Conservation (phyloP, 2,888 invertebrate species). For the Chymomyza fuscimana region DNA sequence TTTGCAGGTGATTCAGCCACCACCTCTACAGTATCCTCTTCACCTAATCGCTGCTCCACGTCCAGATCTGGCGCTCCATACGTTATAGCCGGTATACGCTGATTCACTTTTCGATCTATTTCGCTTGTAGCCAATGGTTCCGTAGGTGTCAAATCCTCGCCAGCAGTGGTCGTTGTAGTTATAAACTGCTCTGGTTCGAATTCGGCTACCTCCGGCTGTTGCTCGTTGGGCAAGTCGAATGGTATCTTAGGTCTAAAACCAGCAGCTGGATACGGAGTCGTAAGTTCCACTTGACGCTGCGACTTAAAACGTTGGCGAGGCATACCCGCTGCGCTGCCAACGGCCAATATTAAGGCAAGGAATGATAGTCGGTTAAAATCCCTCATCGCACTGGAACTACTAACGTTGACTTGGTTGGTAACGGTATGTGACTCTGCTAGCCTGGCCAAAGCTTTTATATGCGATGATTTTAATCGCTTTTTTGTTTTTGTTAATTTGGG, state of each 20-base stretch:
- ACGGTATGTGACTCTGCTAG: conserved; percentile 60
- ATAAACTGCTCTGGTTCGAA: conserved; percentile 15
- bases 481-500: neutral
- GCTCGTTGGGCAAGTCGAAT: conserved; percentile 68
- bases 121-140: conserved; percentile 28
- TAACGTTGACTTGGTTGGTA: conserved; percentile 34
- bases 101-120: conserved; percentile 27
- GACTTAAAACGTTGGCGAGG: conserved; percentile 52
- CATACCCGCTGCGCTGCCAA: conserved; percentile 40
- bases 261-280: conserved; percentile 76
- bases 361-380: conserved; percentile 41
- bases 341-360: conserved; percentile 29
- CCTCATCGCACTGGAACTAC: conserved; percentile 36
- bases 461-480: too few species aligned
- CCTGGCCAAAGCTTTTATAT: conserved; percentile 47
- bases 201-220: conserved; percentile 42
- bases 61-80: conserved; percentile 61
- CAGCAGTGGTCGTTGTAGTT: conserved; percentile 35
- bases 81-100: conserved; percentile 65
- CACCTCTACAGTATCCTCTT: conserved; percentile 56
- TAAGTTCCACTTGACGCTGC: conserved; percentile 63
- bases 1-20: conserved; percentile 60
- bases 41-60: neutral
- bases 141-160: conserved; percentile 43
- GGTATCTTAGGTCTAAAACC: conserved; percentile 71